Percentiles rank a stretch among this genome's conserved stretches.
These are phyloP conservation scores for Ammodytes dubius DNA, from an alignment of 2,113 vertebrate genomes.

Conservation along the genomic window DNA sequence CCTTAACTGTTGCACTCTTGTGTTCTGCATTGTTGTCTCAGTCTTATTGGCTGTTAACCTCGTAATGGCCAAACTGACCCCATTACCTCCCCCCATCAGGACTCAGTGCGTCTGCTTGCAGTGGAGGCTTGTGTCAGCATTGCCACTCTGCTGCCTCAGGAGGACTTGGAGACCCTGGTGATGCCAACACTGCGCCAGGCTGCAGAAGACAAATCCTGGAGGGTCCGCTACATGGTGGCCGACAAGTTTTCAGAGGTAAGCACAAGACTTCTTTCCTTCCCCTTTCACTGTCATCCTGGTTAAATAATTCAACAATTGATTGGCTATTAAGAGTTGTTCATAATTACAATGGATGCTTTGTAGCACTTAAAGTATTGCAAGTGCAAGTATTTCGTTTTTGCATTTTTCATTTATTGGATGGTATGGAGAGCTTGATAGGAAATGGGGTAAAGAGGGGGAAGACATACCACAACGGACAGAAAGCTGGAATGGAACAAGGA, in stretches of 20 bases:
- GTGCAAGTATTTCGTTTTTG: no score
- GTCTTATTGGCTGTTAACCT: neutral
- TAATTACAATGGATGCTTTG: neutral
- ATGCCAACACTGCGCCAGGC: conserved; percentile 92
- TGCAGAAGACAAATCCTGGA: conserved; percentile 93
- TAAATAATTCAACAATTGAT: neutral
- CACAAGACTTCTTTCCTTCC: neutral
- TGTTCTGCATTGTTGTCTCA: neutral
- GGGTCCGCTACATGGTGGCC: conserved; percentile 95
- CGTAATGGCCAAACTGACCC: neutral
- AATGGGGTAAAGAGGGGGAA: no score
- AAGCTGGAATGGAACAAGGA: no score
- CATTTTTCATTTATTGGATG: no score
- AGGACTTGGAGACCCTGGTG: conserved; percentile 90
- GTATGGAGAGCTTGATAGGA: no score
- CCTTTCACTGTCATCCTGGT: neutral
- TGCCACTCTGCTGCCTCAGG: conserved; percentile 89
- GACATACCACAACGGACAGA: no score
- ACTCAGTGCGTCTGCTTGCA: conserved; percentile 90
- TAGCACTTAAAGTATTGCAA: neutral
- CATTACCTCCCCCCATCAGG: conserved; percentile 68
- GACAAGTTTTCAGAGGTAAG: conserved; percentile 94
- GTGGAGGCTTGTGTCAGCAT: conserved; percentile 93
- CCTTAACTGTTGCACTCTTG: neutral
- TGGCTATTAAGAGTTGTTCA: no score